Evolutionary conservation across 2,888 invertebrate genomes (phyloP).

Genomic region (Alloplasta piceator): DNA sequence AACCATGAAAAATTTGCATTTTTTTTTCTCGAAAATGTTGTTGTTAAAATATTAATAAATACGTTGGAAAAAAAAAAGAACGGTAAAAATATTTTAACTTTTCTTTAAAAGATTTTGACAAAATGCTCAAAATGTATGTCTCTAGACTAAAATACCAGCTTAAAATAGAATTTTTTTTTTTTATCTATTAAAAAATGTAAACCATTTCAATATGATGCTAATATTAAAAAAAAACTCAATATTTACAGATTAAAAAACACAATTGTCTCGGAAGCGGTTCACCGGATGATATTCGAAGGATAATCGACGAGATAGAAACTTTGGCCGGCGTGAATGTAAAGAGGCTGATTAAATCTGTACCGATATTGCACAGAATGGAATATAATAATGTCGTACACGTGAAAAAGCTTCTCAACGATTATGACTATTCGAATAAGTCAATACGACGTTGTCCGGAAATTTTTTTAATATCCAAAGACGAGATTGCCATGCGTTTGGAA

Average conservation of each 20-base stretch:
- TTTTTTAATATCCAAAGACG: conserved; percentile 86
- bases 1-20: no score
- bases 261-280: conserved; percentile 86
- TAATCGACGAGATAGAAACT: conserved; percentile 84
- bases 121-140: no score
- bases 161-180: neutral
- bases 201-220: conserved; percentile 27
- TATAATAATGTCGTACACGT: conserved; percentile 85
- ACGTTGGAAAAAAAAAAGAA: no score
- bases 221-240: neutral
- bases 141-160: neutral
- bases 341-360: conserved; percentile 84
- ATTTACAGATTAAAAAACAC: conserved; percentile 84
- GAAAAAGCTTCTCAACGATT: conserved; percentile 84
- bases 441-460: conserved; percentile 85
- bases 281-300: conserved; percentile 85
- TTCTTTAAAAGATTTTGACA: no score
- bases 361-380: conserved; percentile 87
- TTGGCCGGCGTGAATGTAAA: conserved; percentile 86
- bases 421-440: conserved; percentile 85
- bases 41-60: no score
- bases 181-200: conserved; percentile 7
- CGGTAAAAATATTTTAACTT: no score
- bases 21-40: neutral
- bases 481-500: conserved; percentile 85